A percentile compares a stretch with the other conserved stretches of the same genome.
phyloP scores from a whole-genome alignment of 2,113 vertebrate species.

The Manacus vitellinus region DNA sequence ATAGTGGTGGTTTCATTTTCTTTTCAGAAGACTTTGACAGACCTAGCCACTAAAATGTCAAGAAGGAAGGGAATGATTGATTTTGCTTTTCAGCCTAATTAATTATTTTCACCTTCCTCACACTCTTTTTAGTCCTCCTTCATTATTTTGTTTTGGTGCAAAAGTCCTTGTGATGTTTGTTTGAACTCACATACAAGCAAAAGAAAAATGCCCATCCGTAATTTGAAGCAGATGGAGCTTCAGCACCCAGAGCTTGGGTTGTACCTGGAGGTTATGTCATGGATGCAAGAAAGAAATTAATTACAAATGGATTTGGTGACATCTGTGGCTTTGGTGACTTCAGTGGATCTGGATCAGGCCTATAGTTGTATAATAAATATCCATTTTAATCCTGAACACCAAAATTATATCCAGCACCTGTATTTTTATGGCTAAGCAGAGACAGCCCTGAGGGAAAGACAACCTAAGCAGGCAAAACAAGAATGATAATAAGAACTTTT shows the following conservation, averaged over 20 bases:
- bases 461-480: neutral
- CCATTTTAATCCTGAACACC: neutral
- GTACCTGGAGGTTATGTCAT: neutral
- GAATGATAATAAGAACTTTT: neutral
- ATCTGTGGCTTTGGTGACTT: neutral
- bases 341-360: neutral
- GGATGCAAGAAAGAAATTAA: neutral
- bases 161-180: neutral
- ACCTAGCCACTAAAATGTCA: neutral
- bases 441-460: neutral
- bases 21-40: neutral
- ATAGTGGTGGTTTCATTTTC: neutral
- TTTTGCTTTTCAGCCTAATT: neutral
- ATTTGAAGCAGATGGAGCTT: neutral
- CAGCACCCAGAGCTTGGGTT: neutral
- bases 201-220: neutral
- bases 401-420: neutral
- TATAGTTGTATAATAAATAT: fast-evolving
- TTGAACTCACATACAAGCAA: neutral
- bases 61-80: neutral
- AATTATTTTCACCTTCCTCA: neutral
- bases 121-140: neutral
- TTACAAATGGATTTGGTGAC: neutral
- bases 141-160: neutral
- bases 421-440: neutral